Conservation (phyloP, 2,797 vertebrate species). For the Fringilla coelebs region DNA sequence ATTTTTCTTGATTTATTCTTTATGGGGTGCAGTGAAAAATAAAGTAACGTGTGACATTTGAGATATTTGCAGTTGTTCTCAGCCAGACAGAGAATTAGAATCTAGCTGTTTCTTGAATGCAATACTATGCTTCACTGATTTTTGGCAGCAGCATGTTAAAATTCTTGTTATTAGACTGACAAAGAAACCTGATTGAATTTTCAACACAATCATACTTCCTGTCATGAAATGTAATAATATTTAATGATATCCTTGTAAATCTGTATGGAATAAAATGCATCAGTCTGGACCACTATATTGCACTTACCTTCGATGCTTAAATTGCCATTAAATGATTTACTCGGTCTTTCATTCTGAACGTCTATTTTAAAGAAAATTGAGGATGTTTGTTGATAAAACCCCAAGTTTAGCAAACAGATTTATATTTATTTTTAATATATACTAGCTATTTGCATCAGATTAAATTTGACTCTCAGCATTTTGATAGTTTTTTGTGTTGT, state of each 20-base stretch:
- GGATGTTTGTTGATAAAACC: neutral
- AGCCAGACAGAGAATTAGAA: conserved; percentile 36
- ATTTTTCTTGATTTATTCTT: conserved; percentile 39
- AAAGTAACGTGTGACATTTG: conserved; percentile 17
- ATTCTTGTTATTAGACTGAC: conserved; percentile 63
- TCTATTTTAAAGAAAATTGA: conserved; percentile 9
- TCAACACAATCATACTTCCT: conserved; percentile 56
- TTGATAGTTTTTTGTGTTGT: neutral
- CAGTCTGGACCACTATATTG: neutral
- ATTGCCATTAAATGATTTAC: neutral
- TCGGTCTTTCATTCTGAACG: neutral
- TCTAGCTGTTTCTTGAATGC: conserved; percentile 61
- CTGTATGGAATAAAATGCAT: conserved; percentile 30
- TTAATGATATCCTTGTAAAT: conserved; percentile 69
- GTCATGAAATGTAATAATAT: conserved; percentile 57
- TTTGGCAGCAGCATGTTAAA: conserved; percentile 65
- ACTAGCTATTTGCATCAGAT: neutral
- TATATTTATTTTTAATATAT: neutral
- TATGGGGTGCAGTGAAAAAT: neutral
- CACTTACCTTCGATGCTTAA: neutral
- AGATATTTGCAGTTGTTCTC: conserved; percentile 49
- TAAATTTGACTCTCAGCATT: neutral
- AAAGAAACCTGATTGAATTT: conserved; percentile 69
- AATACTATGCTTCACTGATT: conserved; percentile 63
- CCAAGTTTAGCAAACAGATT: neutral